Percentiles rank a stretch among this genome's conserved stretches.
These are phyloP conservation scores for Macquaria australasica DNA, from an alignment of 2,113 vertebrate species.

Conservation along the genomic window DNA sequence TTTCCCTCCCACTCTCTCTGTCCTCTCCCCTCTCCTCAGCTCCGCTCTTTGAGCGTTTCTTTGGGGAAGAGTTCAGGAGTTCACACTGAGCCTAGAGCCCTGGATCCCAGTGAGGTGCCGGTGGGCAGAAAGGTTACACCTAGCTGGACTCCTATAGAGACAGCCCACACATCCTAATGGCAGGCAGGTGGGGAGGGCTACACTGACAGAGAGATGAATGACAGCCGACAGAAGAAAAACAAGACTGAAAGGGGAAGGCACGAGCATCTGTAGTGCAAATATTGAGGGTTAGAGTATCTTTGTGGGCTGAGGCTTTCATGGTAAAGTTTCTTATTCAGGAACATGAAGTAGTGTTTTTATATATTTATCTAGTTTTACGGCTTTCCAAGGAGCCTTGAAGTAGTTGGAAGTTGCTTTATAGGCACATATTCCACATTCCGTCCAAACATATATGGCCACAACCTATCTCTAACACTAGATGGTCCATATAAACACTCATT, in stretches of 20 bases:
- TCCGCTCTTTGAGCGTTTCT: conserved; percentile 32
- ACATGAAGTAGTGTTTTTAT: neutral
- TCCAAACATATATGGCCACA: neutral
- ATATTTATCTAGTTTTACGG: neutral
- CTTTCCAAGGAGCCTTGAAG: neutral
- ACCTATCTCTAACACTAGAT: neutral
- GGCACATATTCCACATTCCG: neutral
- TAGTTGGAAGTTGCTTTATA: neutral
- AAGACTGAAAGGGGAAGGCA: conserved; percentile 1
- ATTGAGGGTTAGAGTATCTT: neutral
- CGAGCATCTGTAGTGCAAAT: neutral
- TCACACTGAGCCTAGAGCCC: conserved; percentile 61
- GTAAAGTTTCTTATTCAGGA: neutral
- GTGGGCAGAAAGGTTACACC: conserved; percentile 74
- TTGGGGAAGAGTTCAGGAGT: conserved; percentile 55
- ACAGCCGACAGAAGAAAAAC: conserved; percentile 13
- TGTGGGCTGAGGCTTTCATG: neutral
- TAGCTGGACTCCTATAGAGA: conserved; percentile 67
- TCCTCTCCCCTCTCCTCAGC: conserved; percentile 36
- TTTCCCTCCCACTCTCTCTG: conserved; percentile 56
- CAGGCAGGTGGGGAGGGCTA: neutral
- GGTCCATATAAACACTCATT: neutral
- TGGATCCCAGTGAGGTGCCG: conserved; percentile 68
- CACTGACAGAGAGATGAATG: conserved; percentile 20
- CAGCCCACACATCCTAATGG: conserved; percentile 53